Evolutionary conservation across 2,113 vertebrate species (phyloP).

Genomic region (Tyrannus savana): DNA sequence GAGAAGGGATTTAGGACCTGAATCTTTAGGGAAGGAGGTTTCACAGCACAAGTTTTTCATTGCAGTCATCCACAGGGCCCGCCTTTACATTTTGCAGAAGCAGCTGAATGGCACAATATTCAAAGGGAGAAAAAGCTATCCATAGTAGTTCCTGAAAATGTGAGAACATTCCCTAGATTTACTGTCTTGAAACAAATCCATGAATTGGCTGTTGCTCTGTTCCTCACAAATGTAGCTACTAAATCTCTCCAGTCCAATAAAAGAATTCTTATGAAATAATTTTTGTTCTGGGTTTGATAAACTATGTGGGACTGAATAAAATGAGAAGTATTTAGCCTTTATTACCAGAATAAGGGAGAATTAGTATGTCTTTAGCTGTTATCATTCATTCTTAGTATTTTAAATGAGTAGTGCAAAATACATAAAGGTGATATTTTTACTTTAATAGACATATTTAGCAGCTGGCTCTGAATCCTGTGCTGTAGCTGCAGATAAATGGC

Average conservation of each 20-base stretch:
- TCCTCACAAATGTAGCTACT: background rate
- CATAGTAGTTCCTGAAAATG: background rate
- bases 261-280: background rate
- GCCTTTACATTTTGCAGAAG: background rate
- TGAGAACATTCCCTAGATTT: background rate
- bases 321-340: background rate
- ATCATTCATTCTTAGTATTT: background rate
- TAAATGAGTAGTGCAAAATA: background rate
- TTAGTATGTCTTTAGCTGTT: background rate
- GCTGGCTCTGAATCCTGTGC: background rate
- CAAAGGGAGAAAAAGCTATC: background rate
- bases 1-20: background rate
- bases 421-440: background rate
- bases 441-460: background rate
- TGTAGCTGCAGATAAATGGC: background rate
- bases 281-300: background rate
- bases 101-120: background rate
- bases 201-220: background rate
- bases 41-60: background rate
- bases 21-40: background rate
- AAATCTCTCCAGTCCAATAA: background rate
- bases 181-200: background rate
- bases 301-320: background rate
- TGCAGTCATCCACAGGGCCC: background rate
- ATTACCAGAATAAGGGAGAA: background rate